These are phyloP conservation scores for Cotesia glomerata DNA, from an alignment of 1,140 invertebrate species.

Conservation along the genomic window DNA sequence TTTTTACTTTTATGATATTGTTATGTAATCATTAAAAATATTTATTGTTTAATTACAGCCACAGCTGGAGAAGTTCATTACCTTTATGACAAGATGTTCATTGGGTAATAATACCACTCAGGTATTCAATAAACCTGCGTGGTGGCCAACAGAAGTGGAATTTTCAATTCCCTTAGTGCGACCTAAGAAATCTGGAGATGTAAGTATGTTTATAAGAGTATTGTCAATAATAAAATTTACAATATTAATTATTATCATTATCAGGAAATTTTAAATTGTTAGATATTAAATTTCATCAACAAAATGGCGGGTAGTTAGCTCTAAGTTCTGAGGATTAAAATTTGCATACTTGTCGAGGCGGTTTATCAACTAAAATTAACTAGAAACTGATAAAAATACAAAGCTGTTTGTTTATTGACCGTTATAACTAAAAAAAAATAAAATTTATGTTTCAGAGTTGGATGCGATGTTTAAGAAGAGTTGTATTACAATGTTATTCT, in stretches of 20 bases:
- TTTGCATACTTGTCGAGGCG: no score
- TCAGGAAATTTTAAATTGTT: no score
- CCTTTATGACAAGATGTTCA: slow-evolving; percentile 77
- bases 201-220: slow-evolving; percentile 42
- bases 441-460: slow-evolving; percentile 60
- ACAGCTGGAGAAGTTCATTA: slow-evolving; percentile 73
- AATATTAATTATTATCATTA: not conserved
- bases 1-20: not conserved
- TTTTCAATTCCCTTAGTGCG: slow-evolving; percentile 70
- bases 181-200: slow-evolving; percentile 63
- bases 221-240: no score
- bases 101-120: slow-evolving; percentile 69
- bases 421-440: not conserved
- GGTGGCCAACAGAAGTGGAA: slow-evolving; percentile 73
- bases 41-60: slow-evolving; percentile 43
- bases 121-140: slow-evolving; percentile 68
- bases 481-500: slow-evolving; percentile 74
- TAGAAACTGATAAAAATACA: not conserved
- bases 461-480: slow-evolving; percentile 68
- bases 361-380: no score
- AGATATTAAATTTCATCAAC: no score
- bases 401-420: not conserved
- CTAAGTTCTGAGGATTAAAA: no score
- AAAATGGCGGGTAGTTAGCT: no score
- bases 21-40: not conserved